Conservation (phyloP, 2,888 invertebrate genomes). For the Catocala fraxini region DNA sequence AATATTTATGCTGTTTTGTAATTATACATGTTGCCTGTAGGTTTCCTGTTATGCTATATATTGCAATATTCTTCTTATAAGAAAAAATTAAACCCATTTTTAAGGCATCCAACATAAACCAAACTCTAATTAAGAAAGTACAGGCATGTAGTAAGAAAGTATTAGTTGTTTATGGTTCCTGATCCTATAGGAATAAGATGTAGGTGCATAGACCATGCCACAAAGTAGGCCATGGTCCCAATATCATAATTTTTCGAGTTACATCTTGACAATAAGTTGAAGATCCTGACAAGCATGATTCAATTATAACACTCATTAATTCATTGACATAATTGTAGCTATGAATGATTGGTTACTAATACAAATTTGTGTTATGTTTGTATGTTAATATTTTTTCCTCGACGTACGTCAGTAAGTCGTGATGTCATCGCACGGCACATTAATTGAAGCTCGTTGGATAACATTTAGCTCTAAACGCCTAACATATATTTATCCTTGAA, state of each 20-base stretch:
- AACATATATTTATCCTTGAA: slow-evolving; percentile 31
- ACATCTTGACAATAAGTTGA: slow-evolving; percentile 6
- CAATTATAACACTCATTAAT: slow-evolving; percentile 8
- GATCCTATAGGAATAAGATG: too few relatives aligned
- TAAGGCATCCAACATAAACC: too few relatives aligned
- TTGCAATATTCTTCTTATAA: too few relatives aligned
- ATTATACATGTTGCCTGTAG: too few relatives aligned
- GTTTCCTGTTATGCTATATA: too few relatives aligned
- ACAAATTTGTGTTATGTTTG: slow-evolving; percentile 27
- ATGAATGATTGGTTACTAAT: slow-evolving; percentile 14
- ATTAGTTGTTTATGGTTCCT: too few relatives aligned
- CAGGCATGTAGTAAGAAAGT: too few relatives aligned
- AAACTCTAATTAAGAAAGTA: too few relatives aligned
- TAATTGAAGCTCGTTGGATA: slow-evolving; percentile 56
- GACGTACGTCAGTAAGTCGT: slow-evolving; percentile 46
- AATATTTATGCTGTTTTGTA: too few relatives aligned
- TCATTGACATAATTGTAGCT: slow-evolving; percentile 26
- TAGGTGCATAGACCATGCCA: too few relatives aligned
- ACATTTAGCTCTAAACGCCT: slow-evolving; percentile 42
- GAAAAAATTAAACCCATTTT: too few relatives aligned
- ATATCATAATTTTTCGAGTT: background rate
- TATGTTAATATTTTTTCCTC: slow-evolving; percentile 41
- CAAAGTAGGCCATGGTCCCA: background rate
- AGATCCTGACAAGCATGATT: background rate
- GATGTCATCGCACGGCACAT: slow-evolving; percentile 62